Evolutionary conservation across 1,140 invertebrate species (phyloP).

Genomic region (Acromyrmex echinatior): DNA sequence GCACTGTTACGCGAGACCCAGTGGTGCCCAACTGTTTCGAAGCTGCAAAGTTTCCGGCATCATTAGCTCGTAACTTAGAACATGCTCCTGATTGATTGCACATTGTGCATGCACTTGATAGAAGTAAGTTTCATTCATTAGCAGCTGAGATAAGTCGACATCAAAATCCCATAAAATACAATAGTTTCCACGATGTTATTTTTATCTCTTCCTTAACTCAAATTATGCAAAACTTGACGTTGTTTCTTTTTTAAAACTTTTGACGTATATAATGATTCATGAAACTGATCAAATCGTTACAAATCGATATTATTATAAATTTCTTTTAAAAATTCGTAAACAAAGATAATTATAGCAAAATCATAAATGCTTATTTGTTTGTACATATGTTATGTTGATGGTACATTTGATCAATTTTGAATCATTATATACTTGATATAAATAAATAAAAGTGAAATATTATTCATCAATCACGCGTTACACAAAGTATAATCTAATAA

Average conservation of each 20-base stretch:
- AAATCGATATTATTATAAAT: too few species aligned
- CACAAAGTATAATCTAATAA: neutral
- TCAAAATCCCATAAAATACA: conserved; percentile 3
- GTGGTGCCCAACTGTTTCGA: conserved; percentile 28
- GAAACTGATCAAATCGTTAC: too few species aligned
- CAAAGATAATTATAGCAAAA: too few species aligned
- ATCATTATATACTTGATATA: too few species aligned
- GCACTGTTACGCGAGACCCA: conserved; percentile 38
- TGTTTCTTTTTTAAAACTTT: neutral
- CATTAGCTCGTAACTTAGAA: conserved; percentile 47
- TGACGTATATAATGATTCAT: too few species aligned
- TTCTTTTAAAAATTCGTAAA: too few species aligned
- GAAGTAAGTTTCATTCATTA: conserved; percentile 24
- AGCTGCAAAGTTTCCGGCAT: conserved; percentile 25
- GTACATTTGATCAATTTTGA: too few species aligned
- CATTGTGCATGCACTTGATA: conserved; percentile 25
- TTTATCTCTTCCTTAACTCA: neutral
- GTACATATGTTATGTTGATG: too few species aligned
- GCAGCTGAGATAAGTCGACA: conserved; percentile 2
- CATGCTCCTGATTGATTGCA: conserved; percentile 48
- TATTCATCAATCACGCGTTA: neutral
- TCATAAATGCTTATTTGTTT: too few species aligned
- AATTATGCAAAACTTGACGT: neutral
- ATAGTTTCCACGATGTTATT: neutral
- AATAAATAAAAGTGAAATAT: conserved; percentile 5